Conservation (phyloP, 1,140 invertebrate genomes). For the Chironomus tepperi region DNA sequence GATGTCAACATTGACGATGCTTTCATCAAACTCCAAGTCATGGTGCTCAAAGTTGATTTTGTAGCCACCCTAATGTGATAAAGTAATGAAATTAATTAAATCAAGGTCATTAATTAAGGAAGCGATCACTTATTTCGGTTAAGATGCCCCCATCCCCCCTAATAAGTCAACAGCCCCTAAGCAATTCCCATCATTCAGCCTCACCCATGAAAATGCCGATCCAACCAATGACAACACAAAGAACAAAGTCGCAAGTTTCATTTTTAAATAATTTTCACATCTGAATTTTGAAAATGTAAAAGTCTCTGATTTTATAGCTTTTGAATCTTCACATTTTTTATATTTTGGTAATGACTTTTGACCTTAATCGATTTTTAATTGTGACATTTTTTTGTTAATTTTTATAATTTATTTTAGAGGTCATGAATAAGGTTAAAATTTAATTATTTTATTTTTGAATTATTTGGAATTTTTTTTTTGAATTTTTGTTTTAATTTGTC, state of each 20-base stretch:
- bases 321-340: not conserved
- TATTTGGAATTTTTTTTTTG: no score
- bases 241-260: not conserved
- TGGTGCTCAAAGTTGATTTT: not conserved
- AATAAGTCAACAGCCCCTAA: no score
- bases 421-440: no score
- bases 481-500: no score
- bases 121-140: no score
- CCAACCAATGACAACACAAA: not conserved
- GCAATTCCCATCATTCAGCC: no score
- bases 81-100: not conserved
- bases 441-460: no score
- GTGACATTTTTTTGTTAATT: not conserved
- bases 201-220: not conserved
- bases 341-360: no score
- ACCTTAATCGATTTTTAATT: not conserved
- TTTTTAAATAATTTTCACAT: not conserved
- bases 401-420: no score
- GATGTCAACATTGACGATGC: not conserved
- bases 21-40: constrained; percentile 18
- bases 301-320: not conserved
- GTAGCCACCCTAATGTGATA: not conserved
- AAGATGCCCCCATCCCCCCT: no score
- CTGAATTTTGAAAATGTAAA: not conserved
- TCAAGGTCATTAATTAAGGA: no score